Percentiles rank a stretch among this genome's conserved stretches.
These are phyloP conservation scores for Dasyprocta punctata DNA, from an alignment of 2,113 vertebrate genomes.

Conservation along the genomic window DNA sequence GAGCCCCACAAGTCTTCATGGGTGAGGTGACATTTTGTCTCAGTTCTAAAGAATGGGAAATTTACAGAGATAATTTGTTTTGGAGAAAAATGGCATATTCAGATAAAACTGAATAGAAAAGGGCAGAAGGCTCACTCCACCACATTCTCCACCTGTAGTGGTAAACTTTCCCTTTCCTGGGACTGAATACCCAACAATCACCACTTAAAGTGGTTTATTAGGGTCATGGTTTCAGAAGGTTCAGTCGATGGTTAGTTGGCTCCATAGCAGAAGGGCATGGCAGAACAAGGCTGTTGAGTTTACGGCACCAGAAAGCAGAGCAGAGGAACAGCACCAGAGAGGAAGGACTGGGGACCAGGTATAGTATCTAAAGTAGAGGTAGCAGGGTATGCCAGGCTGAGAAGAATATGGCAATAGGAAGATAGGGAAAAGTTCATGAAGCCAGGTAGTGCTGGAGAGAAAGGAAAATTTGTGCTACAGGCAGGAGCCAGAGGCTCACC, in stretches of 20 bases:
- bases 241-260: neutral
- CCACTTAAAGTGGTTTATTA: neutral
- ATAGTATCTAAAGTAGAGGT: neutral
- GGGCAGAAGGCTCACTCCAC: neutral
- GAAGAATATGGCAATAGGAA: neutral
- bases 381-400: neutral
- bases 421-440: neutral
- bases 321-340: neutral
- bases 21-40: neutral
- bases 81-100: neutral
- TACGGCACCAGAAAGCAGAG: too few species aligned
- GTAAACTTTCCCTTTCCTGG: neutral
- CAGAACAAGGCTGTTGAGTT: neutral
- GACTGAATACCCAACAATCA: neutral
- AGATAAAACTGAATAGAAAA: neutral
- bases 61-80: neutral
- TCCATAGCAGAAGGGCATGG: neutral
- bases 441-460: neutral
- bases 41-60: neutral
- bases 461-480: neutral
- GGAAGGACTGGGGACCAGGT: neutral
- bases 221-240: neutral
- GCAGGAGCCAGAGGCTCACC: too few species aligned
- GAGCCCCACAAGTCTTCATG: neutral
- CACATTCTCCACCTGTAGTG: neutral